Conservation (phyloP, 2,888 invertebrate genomes). For the Malacosoma neustria region DNA sequence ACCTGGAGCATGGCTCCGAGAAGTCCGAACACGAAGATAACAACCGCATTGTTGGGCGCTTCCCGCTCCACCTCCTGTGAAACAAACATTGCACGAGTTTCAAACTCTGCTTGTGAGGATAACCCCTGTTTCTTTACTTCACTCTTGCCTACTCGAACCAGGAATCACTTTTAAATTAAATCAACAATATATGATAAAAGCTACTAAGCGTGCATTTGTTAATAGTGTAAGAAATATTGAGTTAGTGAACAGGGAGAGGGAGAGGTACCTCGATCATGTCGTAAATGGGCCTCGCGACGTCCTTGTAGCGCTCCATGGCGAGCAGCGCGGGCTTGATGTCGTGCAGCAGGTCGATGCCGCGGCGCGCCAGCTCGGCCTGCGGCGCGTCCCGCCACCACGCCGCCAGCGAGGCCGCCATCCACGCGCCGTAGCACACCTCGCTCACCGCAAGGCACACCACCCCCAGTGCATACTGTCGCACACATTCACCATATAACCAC, state of each 20-base stretch:
- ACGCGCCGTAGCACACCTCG: constrained; percentile 62
- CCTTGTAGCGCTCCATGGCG: constrained; percentile 53
- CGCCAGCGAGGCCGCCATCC: constrained; percentile 59
- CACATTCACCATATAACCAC: neutral
- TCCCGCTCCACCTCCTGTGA: constrained; percentile 61
- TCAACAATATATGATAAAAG: too few relatives aligned
- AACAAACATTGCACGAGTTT: constrained; percentile 3
- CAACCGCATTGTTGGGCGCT: constrained; percentile 61
- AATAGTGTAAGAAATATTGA: too few relatives aligned
- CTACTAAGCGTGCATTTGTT: too few relatives aligned
- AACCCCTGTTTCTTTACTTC: too few relatives aligned
- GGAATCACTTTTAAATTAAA: too few relatives aligned
- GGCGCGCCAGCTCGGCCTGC: constrained; percentile 61
- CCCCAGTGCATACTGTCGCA: constrained; percentile 45
- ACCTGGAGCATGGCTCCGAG: constrained; percentile 54
- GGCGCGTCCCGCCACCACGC: constrained; percentile 61
- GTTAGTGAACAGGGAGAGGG: neutral
- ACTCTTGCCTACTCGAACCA: too few relatives aligned
- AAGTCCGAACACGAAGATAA: constrained; percentile 47
- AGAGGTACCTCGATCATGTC: constrained; percentile 54
- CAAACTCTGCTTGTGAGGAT: neutral
- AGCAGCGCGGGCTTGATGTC: constrained; percentile 65
- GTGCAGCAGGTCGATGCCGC: constrained; percentile 56
- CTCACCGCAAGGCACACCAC: constrained; percentile 50
- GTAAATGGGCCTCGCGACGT: constrained; percentile 51